Conservation (phyloP, 2,797 vertebrate species). For the Florisuga fusca region DNA sequence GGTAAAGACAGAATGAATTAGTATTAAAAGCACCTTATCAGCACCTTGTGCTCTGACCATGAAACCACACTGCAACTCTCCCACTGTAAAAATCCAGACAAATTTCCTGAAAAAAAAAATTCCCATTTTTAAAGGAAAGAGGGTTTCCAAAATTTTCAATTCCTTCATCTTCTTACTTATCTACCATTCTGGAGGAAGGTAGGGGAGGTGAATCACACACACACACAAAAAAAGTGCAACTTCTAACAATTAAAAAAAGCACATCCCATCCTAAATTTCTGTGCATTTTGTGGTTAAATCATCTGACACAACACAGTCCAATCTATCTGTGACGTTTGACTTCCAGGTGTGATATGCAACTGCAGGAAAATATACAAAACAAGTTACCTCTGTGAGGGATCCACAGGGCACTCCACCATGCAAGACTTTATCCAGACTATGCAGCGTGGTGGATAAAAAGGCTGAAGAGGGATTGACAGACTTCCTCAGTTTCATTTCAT, state of each 20-base stretch:
- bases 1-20: not conserved
- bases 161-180: not conserved
- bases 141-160: not conserved
- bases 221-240: not conserved
- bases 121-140: not conserved
- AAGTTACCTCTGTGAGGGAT: conserved; percentile 86
- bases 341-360: not conserved
- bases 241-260: not conserved
- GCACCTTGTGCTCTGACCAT: not conserved
- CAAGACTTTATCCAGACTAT: conserved; percentile 79
- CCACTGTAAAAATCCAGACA: not conserved
- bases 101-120: not conserved
- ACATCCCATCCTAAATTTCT: not conserved
- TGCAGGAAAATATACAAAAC: not conserved
- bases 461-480: conserved; percentile 40
- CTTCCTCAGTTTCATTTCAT: conserved; percentile 75
- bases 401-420: conserved; percentile 84
- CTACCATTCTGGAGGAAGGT: not conserved
- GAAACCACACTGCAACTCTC: not conserved
- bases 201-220: no score
- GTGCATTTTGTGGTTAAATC: not conserved
- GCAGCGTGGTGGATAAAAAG: conserved; percentile 81
- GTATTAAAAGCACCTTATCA: not conserved
- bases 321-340: not conserved
- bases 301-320: not conserved